A percentile compares a stretch with the other conserved stretches of the same genome.
Evolutionary conservation across 2,888 invertebrate genomes (phyloP).

Genomic region (Dioctria linearis): DNA sequence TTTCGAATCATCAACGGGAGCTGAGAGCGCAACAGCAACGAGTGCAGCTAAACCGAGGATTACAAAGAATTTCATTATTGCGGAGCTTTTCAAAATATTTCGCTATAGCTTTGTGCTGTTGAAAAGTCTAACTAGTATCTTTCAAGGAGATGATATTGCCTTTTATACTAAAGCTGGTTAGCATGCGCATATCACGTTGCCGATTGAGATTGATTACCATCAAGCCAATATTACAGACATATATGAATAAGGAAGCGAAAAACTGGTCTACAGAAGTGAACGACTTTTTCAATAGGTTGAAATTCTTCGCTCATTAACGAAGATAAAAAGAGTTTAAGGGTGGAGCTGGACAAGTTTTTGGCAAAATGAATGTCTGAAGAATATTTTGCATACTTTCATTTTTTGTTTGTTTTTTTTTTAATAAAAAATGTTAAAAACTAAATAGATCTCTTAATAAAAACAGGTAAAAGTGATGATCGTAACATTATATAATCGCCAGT

Average conservation of each 20-base stretch:
- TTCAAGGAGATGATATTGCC: constrained; percentile 14
- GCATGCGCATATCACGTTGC: not conserved
- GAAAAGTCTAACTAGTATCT: constrained; percentile 18
- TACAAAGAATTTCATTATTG: constrained; percentile 63
- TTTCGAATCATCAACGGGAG: constrained; percentile 59
- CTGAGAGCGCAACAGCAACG: constrained; percentile 53
- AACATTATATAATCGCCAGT: no score
- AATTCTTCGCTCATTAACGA: not conserved
- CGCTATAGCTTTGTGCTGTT: not conserved
- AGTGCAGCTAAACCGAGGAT: constrained; percentile 59
- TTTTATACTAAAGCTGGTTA: constrained; percentile 26
- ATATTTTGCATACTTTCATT: no score
- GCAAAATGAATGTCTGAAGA: no score
- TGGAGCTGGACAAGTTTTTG: no score
- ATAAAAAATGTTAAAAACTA: no score
- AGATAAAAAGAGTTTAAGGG: no score
- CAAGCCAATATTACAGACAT: constrained; percentile 1
- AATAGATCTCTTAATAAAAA: no score
- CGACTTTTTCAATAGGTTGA: constrained; percentile 28
- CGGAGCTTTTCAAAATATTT: constrained; percentile 63
- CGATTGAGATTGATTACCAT: constrained; percentile 24
- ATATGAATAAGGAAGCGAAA: constrained; percentile 14
- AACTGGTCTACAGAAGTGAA: constrained; percentile 12
- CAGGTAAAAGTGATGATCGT: no score
- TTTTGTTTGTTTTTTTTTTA: no score